These are phyloP conservation scores for Dinomys branickii DNA, from an alignment of 2,113 vertebrate species.

Conservation along the genomic window DNA sequence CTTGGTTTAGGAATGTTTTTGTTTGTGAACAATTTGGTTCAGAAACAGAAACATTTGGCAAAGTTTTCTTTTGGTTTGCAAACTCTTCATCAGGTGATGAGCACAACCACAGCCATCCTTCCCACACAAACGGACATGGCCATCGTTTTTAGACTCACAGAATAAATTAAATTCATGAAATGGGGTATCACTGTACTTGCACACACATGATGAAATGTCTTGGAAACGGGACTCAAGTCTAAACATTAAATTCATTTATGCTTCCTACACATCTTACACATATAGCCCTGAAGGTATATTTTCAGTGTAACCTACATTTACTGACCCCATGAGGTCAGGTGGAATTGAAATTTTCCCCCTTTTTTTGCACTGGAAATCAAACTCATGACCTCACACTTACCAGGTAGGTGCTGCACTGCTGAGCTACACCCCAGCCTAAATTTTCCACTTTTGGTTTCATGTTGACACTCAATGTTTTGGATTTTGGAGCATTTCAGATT, in stretches of 20 bases:
- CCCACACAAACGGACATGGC: neutral
- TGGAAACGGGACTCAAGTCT: neutral
- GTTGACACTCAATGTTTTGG: too few species aligned
- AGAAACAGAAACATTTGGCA: neutral
- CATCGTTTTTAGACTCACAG: neutral
- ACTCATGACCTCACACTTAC: too few species aligned
- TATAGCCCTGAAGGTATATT: neutral
- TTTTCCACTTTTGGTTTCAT: neutral
- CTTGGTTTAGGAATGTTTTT: neutral
- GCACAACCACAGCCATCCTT: neutral
- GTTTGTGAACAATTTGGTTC: neutral
- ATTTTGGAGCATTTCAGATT: neutral
- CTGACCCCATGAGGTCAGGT: neutral
- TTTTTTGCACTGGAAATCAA: too few species aligned
- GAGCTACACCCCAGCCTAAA: too few species aligned
- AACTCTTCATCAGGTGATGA: neutral
- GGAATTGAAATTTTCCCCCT: neutral
- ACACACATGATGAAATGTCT: neutral
- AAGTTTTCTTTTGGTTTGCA: neutral
- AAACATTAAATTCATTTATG: neutral
- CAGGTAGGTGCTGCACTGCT: too few species aligned
- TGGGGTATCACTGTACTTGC: neutral
- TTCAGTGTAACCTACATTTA: neutral
- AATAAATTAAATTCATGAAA: neutral
- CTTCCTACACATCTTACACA: neutral